These are phyloP conservation scores for Albula glossodonta DNA, from an alignment of 2,113 vertebrate species.

Conservation along the genomic window DNA sequence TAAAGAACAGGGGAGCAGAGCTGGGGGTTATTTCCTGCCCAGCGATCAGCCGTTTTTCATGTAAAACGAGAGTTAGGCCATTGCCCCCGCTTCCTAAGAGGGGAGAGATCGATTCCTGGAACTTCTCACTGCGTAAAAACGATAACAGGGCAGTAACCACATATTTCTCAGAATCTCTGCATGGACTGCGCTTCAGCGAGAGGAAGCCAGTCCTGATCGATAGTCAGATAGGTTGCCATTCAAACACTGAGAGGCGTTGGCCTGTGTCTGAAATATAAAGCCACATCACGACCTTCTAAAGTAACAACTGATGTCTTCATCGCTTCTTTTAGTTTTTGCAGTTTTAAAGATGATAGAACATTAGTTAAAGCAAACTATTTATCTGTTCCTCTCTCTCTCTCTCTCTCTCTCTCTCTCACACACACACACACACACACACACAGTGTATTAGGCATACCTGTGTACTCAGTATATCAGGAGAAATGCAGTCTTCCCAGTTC, in stretches of 20 bases:
- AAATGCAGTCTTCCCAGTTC: too few species aligned
- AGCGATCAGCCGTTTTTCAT: not conserved
- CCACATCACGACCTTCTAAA: too few species aligned
- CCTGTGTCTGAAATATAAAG: slow-evolving; percentile 67
- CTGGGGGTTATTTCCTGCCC: not conserved
- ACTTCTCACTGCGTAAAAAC: slow-evolving; percentile 22
- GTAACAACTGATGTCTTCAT: too few species aligned
- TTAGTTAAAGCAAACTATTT: too few species aligned
- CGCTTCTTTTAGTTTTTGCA: too few species aligned
- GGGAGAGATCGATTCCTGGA: not conserved
- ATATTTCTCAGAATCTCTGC: slow-evolving; percentile 61
- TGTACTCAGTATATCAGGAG: too few species aligned
- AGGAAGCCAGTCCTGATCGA: slow-evolving; percentile 65
- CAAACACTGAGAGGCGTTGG: slow-evolving; percentile 69
- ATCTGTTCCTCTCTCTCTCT: too few species aligned
- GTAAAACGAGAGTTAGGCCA: slow-evolving; percentile 4
- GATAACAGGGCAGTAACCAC: slow-evolving; percentile 58
- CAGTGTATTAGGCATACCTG: too few species aligned
- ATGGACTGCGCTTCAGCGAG: slow-evolving; percentile 57
- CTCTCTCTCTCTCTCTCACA: too few species aligned
- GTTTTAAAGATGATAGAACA: too few species aligned
- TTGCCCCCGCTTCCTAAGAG: not conserved
- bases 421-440: too few species aligned
- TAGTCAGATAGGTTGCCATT: slow-evolving; percentile 63
- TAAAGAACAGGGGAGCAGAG: not conserved